These are phyloP conservation scores for Andrena camellia DNA, from an alignment of 2,888 invertebrate genomes.

Conservation along the genomic window DNA sequence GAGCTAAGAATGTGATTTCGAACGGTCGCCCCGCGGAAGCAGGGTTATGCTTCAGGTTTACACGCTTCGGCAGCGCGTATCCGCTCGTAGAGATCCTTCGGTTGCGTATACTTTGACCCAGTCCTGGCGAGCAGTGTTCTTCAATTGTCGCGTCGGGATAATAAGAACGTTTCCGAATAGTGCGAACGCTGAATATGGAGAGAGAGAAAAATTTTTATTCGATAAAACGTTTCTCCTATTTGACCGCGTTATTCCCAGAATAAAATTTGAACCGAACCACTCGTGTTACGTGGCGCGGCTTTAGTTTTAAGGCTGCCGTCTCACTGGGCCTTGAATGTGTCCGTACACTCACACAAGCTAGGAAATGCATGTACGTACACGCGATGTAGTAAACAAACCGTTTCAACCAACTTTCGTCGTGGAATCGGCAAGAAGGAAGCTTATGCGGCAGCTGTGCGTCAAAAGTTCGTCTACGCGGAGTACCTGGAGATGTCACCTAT, in stretches of 20 bases:
- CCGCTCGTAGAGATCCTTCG: neutral
- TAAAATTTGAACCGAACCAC: neutral
- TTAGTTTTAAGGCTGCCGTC: no score
- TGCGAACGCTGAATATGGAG: neutral
- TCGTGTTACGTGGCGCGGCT: no score
- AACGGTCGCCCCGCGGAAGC: neutral
- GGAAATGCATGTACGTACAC: no score
- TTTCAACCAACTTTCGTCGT: no score
- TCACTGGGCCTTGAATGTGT: no score
- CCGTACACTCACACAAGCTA: no score
- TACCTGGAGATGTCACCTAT: no score
- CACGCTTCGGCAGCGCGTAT: neutral
- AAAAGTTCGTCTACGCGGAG: no score
- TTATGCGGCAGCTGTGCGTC: no score
- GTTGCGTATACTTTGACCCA: slow-evolving; percentile 33
- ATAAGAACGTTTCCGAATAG: neutral
- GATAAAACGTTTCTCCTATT: neutral
- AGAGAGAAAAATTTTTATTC: neutral
- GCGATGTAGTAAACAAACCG: no score
- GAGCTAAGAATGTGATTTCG: slow-evolving; percentile 3
- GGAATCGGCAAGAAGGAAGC: no score
- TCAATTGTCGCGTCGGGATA: neutral
- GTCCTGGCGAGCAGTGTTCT: neutral
- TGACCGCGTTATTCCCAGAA: neutral
- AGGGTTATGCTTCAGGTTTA: slow-evolving; percentile 3